phyloP scores from a whole-genome alignment of 2,113 vertebrate genomes.

The Calyptomena viridis region DNA sequence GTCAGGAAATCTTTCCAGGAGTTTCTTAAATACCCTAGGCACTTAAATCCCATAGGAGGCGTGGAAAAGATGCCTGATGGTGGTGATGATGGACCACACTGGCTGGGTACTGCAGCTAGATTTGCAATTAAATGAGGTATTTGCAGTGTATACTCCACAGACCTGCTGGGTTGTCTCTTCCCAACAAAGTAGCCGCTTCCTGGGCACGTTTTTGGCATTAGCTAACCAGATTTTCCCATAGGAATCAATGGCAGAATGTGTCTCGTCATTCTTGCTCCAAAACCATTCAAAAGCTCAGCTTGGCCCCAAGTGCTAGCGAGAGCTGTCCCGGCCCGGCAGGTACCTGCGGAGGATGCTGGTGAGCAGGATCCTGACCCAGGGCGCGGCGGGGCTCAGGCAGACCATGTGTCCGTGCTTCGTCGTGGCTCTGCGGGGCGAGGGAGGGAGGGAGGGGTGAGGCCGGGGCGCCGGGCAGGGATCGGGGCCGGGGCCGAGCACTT shows the following conservation, averaged over 20 bases:
- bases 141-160: background rate
- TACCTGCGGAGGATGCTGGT: slow-evolving; percentile 65
- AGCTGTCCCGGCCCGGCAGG: background rate
- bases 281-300: background rate
- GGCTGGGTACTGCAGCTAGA: fast-evolving
- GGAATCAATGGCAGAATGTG: background rate
- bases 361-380: slow-evolving; percentile 77
- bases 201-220: background rate
- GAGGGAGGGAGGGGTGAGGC: background rate
- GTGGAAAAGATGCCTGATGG: background rate
- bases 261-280: background rate
- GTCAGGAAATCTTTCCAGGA: background rate
- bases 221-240: too few species aligned
- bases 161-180: background rate
- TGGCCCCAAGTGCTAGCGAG: background rate
- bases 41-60: background rate
- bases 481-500: background rate
- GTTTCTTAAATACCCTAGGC: too few species aligned
- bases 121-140: too few species aligned
- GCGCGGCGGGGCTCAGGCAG: slow-evolving; percentile 73
- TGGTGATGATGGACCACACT: too few species aligned
- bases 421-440: slow-evolving; percentile 71
- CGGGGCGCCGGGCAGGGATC: too few species aligned
- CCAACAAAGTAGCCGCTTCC: background rate
- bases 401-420: slow-evolving; percentile 66